Percentiles rank a stretch among this genome's conserved stretches.
Evolutionary conservation across 2,797 vertebrate genomes (phyloP).

Genomic region (Typhlichthys subterraneus): DNA sequence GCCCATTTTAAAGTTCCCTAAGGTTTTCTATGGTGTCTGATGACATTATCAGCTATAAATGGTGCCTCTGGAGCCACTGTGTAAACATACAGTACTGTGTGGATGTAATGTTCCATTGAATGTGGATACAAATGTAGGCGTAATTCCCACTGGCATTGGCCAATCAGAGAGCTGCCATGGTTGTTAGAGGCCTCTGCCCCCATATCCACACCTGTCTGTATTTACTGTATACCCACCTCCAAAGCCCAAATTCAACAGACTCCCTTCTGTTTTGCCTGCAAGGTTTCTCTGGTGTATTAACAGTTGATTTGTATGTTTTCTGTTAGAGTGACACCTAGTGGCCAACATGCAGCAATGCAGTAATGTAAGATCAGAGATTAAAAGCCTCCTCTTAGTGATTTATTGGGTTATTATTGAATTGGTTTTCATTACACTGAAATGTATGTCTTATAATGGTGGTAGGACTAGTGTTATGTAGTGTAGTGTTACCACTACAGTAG

Average conservation of each 20-base stretch:
- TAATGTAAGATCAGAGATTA: background rate
- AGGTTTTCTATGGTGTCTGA: conserved; percentile 29
- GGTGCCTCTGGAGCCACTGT: conserved; percentile 49
- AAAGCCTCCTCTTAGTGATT: background rate
- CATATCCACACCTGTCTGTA: conserved; percentile 68
- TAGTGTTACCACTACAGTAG: too few species aligned
- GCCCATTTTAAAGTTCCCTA: conserved; percentile 33
- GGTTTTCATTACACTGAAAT: too few species aligned
- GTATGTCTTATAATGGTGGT: too few species aligned
- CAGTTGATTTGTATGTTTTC: conserved; percentile 30
- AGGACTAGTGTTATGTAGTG: too few species aligned
- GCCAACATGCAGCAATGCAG: conserved; percentile 49
- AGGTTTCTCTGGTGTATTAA: conserved; percentile 3
- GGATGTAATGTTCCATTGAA: conserved; percentile 70
- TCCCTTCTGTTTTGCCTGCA: conserved; percentile 55
- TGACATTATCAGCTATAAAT: conserved; percentile 54
- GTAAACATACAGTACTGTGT: conserved; percentile 44
- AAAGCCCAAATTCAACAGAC: conserved; percentile 60
- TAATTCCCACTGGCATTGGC: conserved; percentile 42
- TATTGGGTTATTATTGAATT: conserved; percentile 7
- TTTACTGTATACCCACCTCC: conserved; percentile 55
- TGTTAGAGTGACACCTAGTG: conserved; percentile 60
- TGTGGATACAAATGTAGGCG: conserved; percentile 59
- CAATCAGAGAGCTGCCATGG: conserved; percentile 47
- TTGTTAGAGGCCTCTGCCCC: conserved; percentile 63